phyloP scores from a whole-genome alignment of 1,140 invertebrate species.

The Drosophila eugracilis region DNA sequence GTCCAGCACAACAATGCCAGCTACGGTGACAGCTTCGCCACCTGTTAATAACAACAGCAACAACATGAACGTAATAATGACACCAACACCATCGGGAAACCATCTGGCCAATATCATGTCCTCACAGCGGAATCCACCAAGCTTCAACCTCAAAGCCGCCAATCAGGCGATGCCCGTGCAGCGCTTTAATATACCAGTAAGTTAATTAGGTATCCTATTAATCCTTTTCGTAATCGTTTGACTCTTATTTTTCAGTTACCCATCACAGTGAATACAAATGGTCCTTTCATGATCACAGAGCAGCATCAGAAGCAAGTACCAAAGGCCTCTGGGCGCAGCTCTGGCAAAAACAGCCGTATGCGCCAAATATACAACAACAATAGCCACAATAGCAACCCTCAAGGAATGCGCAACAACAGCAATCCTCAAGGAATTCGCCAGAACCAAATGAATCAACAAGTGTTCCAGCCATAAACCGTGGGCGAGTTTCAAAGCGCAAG shows the following conservation, averaged over 20 bases:
- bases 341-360: slow-evolving; percentile 29
- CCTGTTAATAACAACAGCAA: slow-evolving; percentile 20
- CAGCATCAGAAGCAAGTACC: slow-evolving; percentile 53
- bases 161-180: slow-evolving; percentile 38
- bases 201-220: not conserved
- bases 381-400: slow-evolving; percentile 10
- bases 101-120: slow-evolving; percentile 50
- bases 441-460: slow-evolving; percentile 56
- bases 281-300: slow-evolving; percentile 44
- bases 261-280: slow-evolving; percentile 50
- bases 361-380: slow-evolving; percentile 40
- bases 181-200: slow-evolving; percentile 67
- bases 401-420: slow-evolving; percentile 37
- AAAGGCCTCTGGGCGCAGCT: slow-evolving; percentile 47
- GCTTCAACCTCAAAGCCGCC: slow-evolving; percentile 18
- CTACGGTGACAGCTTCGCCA: slow-evolving; percentile 23
- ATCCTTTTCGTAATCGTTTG: not conserved
- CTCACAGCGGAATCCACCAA: slow-evolving; percentile 34
- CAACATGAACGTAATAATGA: slow-evolving; percentile 33
- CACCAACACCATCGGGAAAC: slow-evolving; percentile 20
- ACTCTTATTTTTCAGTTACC: slow-evolving; percentile 42
- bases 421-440: slow-evolving; percentile 38
- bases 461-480: slow-evolving; percentile 55
- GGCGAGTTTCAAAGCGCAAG: not conserved
- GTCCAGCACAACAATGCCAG: slow-evolving; percentile 13